Conservation (phyloP, 2,797 vertebrate species). For the Decapterus maruadsi region DNA sequence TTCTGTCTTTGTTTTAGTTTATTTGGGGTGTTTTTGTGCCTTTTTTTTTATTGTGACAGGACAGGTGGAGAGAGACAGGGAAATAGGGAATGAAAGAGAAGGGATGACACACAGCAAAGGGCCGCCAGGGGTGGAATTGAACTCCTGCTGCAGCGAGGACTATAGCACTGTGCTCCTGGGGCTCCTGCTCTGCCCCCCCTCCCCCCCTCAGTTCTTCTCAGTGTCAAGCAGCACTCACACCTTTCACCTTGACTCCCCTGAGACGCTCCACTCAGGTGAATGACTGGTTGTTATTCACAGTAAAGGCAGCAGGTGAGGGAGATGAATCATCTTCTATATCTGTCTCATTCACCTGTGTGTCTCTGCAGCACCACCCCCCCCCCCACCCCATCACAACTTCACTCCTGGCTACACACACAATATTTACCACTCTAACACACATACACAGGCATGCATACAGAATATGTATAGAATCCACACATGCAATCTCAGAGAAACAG, state of each 20-base stretch:
- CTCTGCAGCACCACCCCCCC: slow-evolving; percentile 13
- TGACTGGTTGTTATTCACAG: slow-evolving; percentile 2
- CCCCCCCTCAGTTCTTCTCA: neutral
- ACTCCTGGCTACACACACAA: neutral
- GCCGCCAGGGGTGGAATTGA: no score
- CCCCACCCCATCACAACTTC: neutral
- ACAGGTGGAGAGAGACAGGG: no score
- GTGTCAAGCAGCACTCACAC: slow-evolving; percentile 13
- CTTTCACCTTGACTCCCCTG: slow-evolving; percentile 35
- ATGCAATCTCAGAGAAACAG: neutral
- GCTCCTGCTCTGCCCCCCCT: no score
- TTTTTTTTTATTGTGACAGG: no score
- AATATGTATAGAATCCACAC: neutral
- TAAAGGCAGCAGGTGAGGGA: slow-evolving; percentile 8
- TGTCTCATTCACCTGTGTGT: slow-evolving; percentile 17
- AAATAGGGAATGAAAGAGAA: no score
- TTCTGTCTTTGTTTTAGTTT: neutral
- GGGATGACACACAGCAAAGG: no score
- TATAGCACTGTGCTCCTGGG: no score
- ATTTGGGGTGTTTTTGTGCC: no score
- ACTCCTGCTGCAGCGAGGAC: no score
- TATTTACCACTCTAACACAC: neutral
- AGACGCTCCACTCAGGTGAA: slow-evolving; percentile 34
- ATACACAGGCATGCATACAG: neutral
- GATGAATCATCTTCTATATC: neutral